A percentile compares a stretch with the other conserved stretches of the same genome.
phyloP scores from a whole-genome alignment of 1,140 invertebrate genomes.

The Parapsyche elsis region DNA sequence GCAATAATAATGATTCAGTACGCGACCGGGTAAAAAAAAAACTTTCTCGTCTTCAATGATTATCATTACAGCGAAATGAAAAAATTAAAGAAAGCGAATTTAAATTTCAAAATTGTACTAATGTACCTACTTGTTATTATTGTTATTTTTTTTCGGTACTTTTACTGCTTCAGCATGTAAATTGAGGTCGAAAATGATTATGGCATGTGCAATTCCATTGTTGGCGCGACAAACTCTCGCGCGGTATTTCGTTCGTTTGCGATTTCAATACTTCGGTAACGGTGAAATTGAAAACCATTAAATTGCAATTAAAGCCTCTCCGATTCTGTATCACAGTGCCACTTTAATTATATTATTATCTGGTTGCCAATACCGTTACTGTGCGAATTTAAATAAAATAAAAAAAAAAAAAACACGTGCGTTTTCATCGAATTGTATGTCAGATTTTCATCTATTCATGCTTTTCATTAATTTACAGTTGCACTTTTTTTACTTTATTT shows the following conservation, averaged over 20 bases:
- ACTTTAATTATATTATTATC: not conserved
- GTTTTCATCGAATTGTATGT: too few species aligned
- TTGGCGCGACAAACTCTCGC: too few species aligned
- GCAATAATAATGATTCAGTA: too few species aligned
- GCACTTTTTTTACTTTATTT: too few species aligned
- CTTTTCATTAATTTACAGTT: too few species aligned
- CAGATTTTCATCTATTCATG: too few species aligned
- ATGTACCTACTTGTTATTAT: too few species aligned
- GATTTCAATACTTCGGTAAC: not conserved
- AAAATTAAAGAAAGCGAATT: constrained; percentile 10
- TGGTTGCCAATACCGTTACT: not conserved
- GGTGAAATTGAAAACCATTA: constrained; percentile 18
- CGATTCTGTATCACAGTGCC: not conserved
- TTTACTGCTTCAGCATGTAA: too few species aligned
- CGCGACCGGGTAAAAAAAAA: not conserved
- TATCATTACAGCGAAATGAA: not conserved
- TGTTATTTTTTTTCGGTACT: too few species aligned
- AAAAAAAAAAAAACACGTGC: too few species aligned
- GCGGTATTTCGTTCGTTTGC: too few species aligned
- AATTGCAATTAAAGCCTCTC: not conserved
- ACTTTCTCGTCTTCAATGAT: not conserved
- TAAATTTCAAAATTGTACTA: too few species aligned
- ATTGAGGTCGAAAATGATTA: not conserved
- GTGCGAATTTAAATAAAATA: not conserved
- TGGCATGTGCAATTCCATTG: not conserved